Base-by-base conservation (phyloP, 2,797 vertebrate species). In the Tolypeutes matacus region DNA sequence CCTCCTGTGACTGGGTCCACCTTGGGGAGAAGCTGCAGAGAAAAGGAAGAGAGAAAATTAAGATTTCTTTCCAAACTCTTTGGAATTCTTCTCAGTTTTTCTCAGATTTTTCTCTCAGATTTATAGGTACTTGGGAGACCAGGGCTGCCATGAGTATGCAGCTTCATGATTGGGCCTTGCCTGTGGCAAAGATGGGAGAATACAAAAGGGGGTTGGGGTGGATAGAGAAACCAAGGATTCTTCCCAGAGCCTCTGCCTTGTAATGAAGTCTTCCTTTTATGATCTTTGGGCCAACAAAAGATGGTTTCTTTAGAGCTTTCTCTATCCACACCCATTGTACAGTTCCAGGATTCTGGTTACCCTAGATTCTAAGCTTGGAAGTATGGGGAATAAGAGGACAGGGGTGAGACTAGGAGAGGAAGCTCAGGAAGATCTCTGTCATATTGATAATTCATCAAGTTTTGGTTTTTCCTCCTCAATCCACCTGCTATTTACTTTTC, bases 301-400 rank as follows among this genome's bases (percentile, higher is more conserved):
- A 46, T 6, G 64, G 25, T 31, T 94, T 80, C 64, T 80, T n/a
- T 8, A 7, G 46, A 12, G 0, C 4, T 64, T n/a, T 77, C 84
- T 21, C 27, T n/a, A 9, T 7, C 18, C 3, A n/a, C 1, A 14
- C 5, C 2, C 39, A 39, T 42, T 53, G 20, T 14, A 6, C 27
- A 18, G 51, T 77, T 77, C 1, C 18, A 65, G 23, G 34, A 86
- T 65, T 86, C 34, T 27, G 25, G 31, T 18, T 65, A 14, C 29
- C 72, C 12, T 56, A 20, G 56, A 78, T 5, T 72, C 36, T 77
- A 62, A 34, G 34, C 73, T 46, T 64, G 21, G 56, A 86, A 42
- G n/a, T 21, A 46, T 46, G 46, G 46, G 46, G 39, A 8, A 46
- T 46, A 46, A 46, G 46, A 46, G 46, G 11, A 46, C 46, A 46